Evolutionary conservation across 2,113 vertebrate species (phyloP), one percentile per base, ranked within the genome.

Genomic region (Mormyrus lacerda): DNA sequence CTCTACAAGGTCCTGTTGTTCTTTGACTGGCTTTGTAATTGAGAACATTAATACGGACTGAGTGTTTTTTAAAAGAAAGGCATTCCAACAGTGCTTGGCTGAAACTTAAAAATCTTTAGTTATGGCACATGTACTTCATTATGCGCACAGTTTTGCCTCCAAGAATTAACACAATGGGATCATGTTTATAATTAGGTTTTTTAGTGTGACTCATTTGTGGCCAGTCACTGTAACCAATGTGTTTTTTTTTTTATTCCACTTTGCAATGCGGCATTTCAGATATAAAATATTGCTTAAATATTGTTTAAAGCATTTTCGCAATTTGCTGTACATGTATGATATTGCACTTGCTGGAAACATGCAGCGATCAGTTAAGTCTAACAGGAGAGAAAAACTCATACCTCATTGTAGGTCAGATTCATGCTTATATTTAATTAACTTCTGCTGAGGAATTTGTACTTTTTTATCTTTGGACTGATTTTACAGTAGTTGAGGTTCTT

Each of bases 181-280:
- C 42, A 47, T 84, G 39, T 84, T 84, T 84, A 84, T 84, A 84
- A 84, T 84, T 84, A 84, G 79, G 39, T 45, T 84, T 84, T 84
- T 39, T 19, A 84, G 44, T 84, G 82, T 84, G 82, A 84, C 42
- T 84, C 82, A 84, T 84, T 84, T 47, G 39, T 47, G 39, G 44
- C 39, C 42, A 84, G 82, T 45, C 82, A 84, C 82, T 84, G 44
- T 84, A 84, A 84, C 39, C 39, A 47, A 84, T 47, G 44, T 84
- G 21, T 11, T 15, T 42, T 84, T 84, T 83, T 84, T 83, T 39
- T 39, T 10, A 31, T 19, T 19, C 8, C 8, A 17, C 8, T 9
- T 82, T 82, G 42, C 76, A 84, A 47, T 45, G 39, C 15, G 7
- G 17, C 19, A 24, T 44, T 21, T 15, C 73, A 84, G 11, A 47